Conservation (phyloP, 2,797 vertebrate species). For the Anisognathus igniventris region DNA sequence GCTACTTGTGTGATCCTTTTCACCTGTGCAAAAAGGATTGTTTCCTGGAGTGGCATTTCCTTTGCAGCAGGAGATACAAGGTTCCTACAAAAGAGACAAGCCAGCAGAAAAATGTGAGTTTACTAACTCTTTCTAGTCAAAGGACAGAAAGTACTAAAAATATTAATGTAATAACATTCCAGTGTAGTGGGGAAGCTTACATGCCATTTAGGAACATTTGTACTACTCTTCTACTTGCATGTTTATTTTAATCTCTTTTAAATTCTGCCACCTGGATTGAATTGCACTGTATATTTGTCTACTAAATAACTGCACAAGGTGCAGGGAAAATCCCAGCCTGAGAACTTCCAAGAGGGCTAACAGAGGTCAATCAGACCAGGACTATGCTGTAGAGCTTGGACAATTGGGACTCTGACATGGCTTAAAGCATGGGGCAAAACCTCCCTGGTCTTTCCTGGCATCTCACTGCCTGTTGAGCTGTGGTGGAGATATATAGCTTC, state of each 20-base stretch:
- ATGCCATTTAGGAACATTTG: background rate
- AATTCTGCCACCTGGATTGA: background rate
- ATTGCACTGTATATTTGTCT: background rate
- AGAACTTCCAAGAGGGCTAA: background rate
- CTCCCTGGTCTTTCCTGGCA: background rate
- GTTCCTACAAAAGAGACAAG: background rate
- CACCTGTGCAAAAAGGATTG: constrained; percentile 1
- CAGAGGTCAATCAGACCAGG: background rate
- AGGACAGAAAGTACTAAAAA: background rate
- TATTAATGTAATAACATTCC: background rate
- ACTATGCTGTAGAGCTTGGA: background rate
- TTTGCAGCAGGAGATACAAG: background rate
- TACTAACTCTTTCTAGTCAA: background rate
- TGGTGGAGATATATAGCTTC: background rate
- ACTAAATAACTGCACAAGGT: background rate
- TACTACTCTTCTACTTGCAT: background rate
- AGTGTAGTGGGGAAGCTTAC: background rate
- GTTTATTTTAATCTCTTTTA: background rate
- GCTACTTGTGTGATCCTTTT: constrained; percentile 19
- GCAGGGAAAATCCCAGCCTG: constrained; percentile 1
- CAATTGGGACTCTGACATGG: background rate
- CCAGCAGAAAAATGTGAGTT: background rate
- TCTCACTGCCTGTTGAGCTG: background rate
- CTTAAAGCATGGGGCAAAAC: background rate
- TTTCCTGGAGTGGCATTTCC: background rate